phyloP scores from a whole-genome alignment of 2,113 vertebrate species.

The Otolemur garnettii region DNA sequence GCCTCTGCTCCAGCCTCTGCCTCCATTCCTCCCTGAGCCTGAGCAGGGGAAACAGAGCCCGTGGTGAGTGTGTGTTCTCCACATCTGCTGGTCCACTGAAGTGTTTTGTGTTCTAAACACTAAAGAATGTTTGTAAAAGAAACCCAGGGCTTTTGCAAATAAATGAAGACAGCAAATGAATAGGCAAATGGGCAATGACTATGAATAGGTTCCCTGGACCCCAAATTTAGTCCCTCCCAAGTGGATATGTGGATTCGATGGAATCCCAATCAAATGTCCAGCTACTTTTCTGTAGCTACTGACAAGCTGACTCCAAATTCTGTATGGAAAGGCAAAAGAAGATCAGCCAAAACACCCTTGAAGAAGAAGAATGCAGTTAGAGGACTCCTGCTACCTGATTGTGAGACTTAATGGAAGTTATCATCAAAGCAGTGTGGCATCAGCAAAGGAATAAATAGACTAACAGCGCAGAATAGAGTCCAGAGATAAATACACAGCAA shows the following conservation, averaged over 20 bases:
- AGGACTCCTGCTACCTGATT: background rate
- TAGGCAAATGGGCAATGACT: background rate
- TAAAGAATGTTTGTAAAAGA: background rate
- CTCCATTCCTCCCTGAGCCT: constrained; percentile 91
- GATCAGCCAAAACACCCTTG: background rate
- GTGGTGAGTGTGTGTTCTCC: background rate
- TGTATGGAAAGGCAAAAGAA: background rate
- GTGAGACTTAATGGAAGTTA: background rate
- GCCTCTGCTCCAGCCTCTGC: constrained; percentile 87
- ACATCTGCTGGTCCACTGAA: background rate
- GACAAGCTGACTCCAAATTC: background rate
- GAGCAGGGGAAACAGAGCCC: constrained; percentile 68
- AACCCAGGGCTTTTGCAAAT: background rate
- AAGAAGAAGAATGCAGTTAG: background rate
- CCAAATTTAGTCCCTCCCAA: background rate
- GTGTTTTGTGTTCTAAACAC: background rate
- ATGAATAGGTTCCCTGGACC: background rate
- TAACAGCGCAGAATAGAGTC: background rate
- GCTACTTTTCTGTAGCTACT: background rate
- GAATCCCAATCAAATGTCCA: background rate
- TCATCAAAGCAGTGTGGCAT: background rate
- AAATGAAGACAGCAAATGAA: background rate
- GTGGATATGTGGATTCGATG: background rate
- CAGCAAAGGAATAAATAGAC: background rate
- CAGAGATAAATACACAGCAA: background rate